These are phyloP conservation scores for Cossypha niveicapilla DNA, from an alignment of 2,797 vertebrate species.

Conservation along the genomic window DNA sequence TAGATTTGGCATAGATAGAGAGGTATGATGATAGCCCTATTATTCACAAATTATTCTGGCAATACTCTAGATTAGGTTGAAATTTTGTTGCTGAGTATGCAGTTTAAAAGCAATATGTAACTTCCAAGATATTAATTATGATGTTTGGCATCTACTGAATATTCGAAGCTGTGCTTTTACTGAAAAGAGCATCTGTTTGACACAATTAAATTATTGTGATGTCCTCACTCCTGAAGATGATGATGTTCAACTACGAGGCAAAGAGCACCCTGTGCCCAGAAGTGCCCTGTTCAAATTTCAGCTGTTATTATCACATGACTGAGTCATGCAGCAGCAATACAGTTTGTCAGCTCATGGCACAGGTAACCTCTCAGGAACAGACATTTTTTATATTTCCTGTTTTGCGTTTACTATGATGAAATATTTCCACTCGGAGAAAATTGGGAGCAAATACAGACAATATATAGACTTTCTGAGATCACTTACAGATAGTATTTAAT, in stretches of 20 bases:
- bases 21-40: neutral
- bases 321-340: neutral
- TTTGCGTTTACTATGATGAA: neutral
- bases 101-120: neutral
- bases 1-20: neutral
- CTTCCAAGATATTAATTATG: neutral
- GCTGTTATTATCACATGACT: neutral
- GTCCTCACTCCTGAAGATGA: neutral
- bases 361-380: neutral
- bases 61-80: neutral
- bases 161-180: neutral
- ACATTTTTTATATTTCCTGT: neutral
- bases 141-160: neutral
- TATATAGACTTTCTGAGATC: neutral
- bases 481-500: neutral
- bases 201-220: neutral
- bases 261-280: neutral
- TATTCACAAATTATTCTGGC: neutral
- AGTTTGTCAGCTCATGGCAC: neutral
- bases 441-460: rapidly evolving
- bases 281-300: neutral
- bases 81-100: neutral
- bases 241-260: neutral
- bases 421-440: neutral
- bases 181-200: neutral